These are phyloP conservation scores for Papilio protenor DNA, from an alignment of 2,888 invertebrate species.

Conservation along the genomic window DNA sequence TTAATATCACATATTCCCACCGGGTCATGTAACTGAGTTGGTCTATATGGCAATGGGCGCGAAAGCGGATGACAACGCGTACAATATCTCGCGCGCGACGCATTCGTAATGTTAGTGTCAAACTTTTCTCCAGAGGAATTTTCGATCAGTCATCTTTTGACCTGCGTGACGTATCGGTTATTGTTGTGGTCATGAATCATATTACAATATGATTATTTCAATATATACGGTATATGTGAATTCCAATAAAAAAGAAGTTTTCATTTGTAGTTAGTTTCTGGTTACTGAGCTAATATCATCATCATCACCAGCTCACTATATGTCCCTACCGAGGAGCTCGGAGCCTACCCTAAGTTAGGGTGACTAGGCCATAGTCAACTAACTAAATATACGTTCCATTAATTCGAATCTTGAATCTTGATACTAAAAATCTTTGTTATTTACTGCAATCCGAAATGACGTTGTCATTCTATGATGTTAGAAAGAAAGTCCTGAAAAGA, in stretches of 20 bases:
- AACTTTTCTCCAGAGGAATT: constrained; percentile 77
- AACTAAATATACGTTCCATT: no score
- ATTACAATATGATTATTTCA: constrained; percentile 3
- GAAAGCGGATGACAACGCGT: constrained; percentile 79
- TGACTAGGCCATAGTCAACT: no score
- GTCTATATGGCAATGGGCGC: constrained; percentile 52
- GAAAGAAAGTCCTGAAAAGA: no score
- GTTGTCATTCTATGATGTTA: no score
- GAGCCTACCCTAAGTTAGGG: no score
- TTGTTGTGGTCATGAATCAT: constrained; percentile 52
- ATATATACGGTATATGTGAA: neutral
- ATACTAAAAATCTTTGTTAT: no score
- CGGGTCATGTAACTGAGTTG: neutral
- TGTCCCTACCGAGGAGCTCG: no score
- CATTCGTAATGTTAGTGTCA: constrained; percentile 74
- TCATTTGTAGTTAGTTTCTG: neutral
- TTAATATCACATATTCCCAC: no score
- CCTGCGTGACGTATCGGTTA: constrained; percentile 46
- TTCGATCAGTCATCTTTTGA: constrained; percentile 58
- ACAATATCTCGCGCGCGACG: constrained; percentile 65
- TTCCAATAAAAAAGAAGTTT: neutral
- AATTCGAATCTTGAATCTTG: no score
- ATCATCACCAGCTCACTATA: no score
- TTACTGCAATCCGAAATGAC: no score
- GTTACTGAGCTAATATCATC: no score